A percentile compares a stretch with the other conserved stretches of the same genome.
Conservation (phyloP, 2,113 vertebrate genomes). For the Sialia sialis region DNA sequence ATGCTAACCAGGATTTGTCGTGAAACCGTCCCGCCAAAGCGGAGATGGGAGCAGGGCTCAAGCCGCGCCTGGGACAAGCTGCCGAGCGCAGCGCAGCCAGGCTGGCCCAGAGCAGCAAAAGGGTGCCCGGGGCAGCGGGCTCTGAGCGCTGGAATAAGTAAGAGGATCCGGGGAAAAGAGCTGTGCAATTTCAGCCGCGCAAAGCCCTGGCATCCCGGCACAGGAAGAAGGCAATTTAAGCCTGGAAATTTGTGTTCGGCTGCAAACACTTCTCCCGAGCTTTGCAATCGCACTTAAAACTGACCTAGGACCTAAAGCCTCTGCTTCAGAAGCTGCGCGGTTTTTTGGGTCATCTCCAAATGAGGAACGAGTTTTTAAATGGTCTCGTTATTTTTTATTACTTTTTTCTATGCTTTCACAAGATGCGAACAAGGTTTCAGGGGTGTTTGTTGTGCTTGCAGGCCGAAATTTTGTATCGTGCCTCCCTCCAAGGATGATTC, state of each 20-base stretch:
- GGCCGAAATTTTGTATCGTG: not conserved
- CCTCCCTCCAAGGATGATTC: not conserved
- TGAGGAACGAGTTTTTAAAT: not conserved
- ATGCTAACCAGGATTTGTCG: not conserved
- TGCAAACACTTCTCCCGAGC: not conserved
- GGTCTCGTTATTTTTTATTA: not conserved
- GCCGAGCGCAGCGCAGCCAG: not conserved
- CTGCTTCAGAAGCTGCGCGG: not conserved
- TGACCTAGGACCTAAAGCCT: not conserved
- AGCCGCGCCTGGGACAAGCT: not conserved
- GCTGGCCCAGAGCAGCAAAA: not conserved
- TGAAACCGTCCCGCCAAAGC: not conserved
- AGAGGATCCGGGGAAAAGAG: not conserved
- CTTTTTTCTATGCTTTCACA: not conserved
- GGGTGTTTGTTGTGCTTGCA: not conserved
- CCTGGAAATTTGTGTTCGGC: not conserved
- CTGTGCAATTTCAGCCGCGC: not conserved
- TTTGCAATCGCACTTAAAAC: not conserved
- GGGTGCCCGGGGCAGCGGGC: not conserved
- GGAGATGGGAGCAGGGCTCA: not conserved
- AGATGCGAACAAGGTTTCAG: not conserved
- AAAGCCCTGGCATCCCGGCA: slow-evolving; percentile 28
- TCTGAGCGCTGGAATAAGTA: not conserved
- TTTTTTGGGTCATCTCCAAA: not conserved
- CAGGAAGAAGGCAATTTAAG: slow-evolving; percentile 58